Base-by-base conservation (phyloP, 2,888 invertebrate genomes). In the Hedychridium roseum region DNA sequence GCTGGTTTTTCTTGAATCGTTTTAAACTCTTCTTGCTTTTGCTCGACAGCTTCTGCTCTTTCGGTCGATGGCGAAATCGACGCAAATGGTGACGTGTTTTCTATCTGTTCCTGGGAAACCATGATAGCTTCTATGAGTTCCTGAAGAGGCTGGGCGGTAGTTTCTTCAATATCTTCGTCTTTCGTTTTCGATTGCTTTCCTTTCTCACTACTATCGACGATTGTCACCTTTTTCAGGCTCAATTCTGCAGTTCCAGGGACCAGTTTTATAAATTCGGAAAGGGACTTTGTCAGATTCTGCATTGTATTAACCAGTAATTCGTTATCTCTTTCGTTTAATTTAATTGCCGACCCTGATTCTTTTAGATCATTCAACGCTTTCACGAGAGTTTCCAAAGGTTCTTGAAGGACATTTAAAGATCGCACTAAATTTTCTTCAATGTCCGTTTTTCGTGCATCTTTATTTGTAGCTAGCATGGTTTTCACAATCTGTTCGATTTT, bases 281-380 rank as follows among this genome's bases (percentile, higher is more conserved):
- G 20, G 0, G 30, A 11, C 20, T 38, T 16, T 2, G 23, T 15
- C 0, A 58, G n/a, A 4, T 27, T 9, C 23, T 20, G 20, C n/a
- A 43, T 18, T 7, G 34, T 39, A 3, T 7, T 31, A 5, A 14
- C 12, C 1, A 20, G 34, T 16, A n/a, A 12, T 1, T 27, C 15
- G 1, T 27, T 34, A 11, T 42, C 27, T 1, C 27, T 4, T 15
- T 43, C 12, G 17, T 21, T 14, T 5, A 37, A 37, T 18, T 23
- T 14, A 16, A 14, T 12, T 14, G 14, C 32, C 9, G n/a, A 9
- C 15, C 16, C 17, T 16, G 16, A 23, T 37, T 67, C 79, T 37
- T 81, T 73, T 31, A 83, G n/a, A 64, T 7, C 36, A 30, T 21
- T 51, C 45, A 67, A 20, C n/a, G 68, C 66, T 7, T 51, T 44